These are phyloP conservation scores for Channa maculata DNA, from an alignment of 2,113 vertebrate species.

Conservation along the genomic window DNA sequence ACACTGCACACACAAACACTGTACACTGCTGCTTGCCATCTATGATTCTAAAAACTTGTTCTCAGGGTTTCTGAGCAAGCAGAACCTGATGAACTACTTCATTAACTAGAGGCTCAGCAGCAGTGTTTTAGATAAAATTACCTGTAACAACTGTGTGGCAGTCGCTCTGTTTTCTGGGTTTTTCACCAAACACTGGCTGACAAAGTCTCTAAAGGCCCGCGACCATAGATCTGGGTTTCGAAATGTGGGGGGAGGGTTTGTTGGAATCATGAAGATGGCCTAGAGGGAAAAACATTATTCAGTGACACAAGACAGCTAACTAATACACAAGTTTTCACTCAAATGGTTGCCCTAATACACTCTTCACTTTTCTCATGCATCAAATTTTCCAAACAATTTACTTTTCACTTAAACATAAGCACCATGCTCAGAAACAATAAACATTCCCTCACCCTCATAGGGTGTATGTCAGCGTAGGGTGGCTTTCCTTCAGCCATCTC, in stretches of 20 bases:
- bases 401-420: background rate
- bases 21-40: background rate
- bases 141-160: conserved; percentile 94
- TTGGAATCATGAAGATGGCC: conserved; percentile 99
- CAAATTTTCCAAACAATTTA: too few relatives aligned
- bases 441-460: conserved; percentile 90
- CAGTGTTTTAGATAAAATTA: conserved; percentile 30
- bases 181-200: conserved; percentile 93
- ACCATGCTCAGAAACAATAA: background rate
- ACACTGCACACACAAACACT: too few relatives aligned
- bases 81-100: background rate
- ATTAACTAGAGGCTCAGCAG: background rate
- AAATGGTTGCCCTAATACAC: too few relatives aligned
- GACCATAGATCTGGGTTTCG: conserved; percentile 91
- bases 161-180: conserved; percentile 92
- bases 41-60: background rate
- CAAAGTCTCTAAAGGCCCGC: conserved; percentile 86
- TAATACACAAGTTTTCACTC: too few relatives aligned
- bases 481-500: conserved; percentile 98
- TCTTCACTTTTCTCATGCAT: too few relatives aligned
- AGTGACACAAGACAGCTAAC: background rate
- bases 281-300: conserved; percentile 59
- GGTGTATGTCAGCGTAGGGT: conserved; percentile 95
- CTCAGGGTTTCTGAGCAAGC: background rate
- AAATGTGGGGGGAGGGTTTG: conserved; percentile 93